Percentiles rank a stretch among this genome's conserved stretches.
These are phyloP conservation scores for Tipula lateralis DNA, from an alignment of 2,888 invertebrate genomes.

Conservation along the genomic window DNA sequence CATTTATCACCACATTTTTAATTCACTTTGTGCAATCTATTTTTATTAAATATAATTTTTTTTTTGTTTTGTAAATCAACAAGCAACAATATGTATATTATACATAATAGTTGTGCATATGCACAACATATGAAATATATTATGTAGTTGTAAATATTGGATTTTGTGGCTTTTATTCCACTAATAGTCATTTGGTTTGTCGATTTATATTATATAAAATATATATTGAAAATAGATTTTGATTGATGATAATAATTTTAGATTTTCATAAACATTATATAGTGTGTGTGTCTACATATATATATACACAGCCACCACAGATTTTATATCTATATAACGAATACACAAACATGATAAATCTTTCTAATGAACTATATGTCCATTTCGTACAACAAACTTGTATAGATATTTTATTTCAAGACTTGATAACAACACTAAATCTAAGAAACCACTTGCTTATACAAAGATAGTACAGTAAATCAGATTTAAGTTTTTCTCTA, in stretches of 20 bases:
- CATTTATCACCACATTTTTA: background rate
- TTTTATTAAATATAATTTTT: background rate
- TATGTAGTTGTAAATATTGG: background rate
- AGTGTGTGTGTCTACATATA: too few relatives aligned
- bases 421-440: constrained; percentile 15
- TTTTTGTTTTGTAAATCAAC: background rate
- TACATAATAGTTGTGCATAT: background rate
- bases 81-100: background rate
- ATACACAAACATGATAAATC: background rate
- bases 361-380: background rate
- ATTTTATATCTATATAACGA: background rate
- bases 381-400: background rate
- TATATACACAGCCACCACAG: background rate
- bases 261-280: background rate
- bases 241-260: background rate
- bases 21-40: background rate
- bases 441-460: background rate
- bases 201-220: background rate
- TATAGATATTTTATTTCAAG: background rate
- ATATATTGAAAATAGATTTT: background rate
- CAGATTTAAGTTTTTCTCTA: background rate
- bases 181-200: background rate
- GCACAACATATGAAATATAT: background rate
- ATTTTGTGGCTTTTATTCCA: background rate
- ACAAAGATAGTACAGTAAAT: background rate